Base-by-base conservation (phyloP, 2,888 invertebrate species). In the Dimorphilus gyrociliatus region DNA sequence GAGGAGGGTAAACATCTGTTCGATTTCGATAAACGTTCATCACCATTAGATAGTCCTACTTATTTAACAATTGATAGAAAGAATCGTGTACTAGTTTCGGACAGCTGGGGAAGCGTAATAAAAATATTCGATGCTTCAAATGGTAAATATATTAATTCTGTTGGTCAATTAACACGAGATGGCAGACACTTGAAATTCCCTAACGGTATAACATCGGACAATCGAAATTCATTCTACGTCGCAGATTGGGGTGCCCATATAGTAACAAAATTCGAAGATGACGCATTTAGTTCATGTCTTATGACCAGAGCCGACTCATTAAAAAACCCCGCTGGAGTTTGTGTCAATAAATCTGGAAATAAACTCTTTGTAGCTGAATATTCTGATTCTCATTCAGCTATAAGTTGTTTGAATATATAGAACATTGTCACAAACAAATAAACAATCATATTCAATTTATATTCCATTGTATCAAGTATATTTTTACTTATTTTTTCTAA, bases 261-360 rank as follows among this genome's bases (percentile, higher is more conserved):
- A 2, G 27, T 38, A 14, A 27, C 34, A 12, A 24, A 15, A 24
- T 38, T 49, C 7, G 46, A 47, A 1, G 47, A 49, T 34, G 55
- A 55, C 3, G 40, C 38, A n/a, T 48, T 54, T 27, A 38, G 44
- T 4, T 36, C 39, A 8, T 44, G 47, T 35, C 33, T 55, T 10
- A 28, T 52, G 25, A 48, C 50, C 2, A 44, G 46, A 27, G 32
- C 21, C 4, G 46, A 55, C 31, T 40, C 42, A n/a, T 27, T 54
- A 15, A 50, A 49, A 45, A 46, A 55, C 27, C 55, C 55, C 3
- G 50, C 52, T 38, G 49, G 47, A 2, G 24, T 55, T 4, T 41
- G 45, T 13, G 40, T 49, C 3, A 39, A 44, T 14, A 19, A 19
- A 4, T 38, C 38, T 16, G 39, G 41, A 16, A 49, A 48, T 13